Conservation (phyloP, 2,113 vertebrate genomes). For the Cebidichthys violaceus region DNA sequence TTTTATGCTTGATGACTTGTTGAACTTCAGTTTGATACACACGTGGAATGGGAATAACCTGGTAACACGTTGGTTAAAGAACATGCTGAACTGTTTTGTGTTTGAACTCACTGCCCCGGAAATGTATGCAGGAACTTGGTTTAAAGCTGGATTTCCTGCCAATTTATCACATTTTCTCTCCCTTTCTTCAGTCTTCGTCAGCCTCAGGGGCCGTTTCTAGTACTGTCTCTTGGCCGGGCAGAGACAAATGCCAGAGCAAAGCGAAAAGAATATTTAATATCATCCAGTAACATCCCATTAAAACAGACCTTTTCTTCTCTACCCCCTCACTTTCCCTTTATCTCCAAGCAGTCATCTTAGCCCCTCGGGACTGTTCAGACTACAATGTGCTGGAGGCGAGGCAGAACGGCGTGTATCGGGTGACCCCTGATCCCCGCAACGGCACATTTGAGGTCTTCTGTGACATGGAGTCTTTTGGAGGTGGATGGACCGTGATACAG, state of each 20-base stretch:
- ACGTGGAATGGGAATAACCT: constrained; percentile 5
- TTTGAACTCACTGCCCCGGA: constrained; percentile 19
- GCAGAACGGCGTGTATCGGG: constrained; percentile 86
- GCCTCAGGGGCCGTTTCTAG: constrained; percentile 54
- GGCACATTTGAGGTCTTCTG: constrained; percentile 91
- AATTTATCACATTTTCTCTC: constrained; percentile 33
- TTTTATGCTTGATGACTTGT: not conserved
- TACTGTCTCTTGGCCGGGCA: constrained; percentile 28
- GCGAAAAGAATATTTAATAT: constrained; percentile 48
- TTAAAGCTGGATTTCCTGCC: constrained; percentile 37
- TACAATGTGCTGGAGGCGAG: constrained; percentile 84
- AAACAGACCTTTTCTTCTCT: constrained; percentile 17
- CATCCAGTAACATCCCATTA: constrained; percentile 42
- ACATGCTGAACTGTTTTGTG: constrained; percentile 27
- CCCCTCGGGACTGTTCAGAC: constrained; percentile 92
- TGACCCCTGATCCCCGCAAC: constrained; percentile 87
- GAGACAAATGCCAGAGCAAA: constrained; percentile 44
- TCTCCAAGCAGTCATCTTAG: constrained; percentile 69
- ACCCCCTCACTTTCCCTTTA: not conserved
- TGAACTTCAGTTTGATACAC: constrained; percentile 25
- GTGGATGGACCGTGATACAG: constrained; percentile 95
- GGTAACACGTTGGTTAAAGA: not conserved
- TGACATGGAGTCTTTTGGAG: constrained; percentile 93
- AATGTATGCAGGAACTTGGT: constrained; percentile 48
- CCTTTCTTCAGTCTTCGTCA: constrained; percentile 19